Percentiles rank a stretch among this genome's conserved stretches.
These are phyloP conservation scores for Mimachlamys varia DNA, from an alignment of 2,888 invertebrate genomes.

Conservation along the genomic window DNA sequence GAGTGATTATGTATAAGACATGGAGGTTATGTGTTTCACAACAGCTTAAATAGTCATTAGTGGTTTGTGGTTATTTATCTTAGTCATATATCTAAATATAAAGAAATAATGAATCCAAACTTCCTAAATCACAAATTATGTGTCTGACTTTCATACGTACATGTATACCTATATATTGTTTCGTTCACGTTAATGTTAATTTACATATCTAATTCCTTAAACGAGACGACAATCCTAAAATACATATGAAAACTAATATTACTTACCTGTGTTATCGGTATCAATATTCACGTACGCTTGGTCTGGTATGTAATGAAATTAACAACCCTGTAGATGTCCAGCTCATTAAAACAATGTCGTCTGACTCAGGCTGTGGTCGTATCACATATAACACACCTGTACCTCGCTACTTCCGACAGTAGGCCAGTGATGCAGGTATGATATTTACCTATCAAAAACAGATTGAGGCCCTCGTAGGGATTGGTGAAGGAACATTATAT, in stretches of 20 bases:
- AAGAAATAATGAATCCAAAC: no score
- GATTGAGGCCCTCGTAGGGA: neutral
- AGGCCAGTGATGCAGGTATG: constrained; percentile 28
- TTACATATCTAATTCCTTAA: no score
- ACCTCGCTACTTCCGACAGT: neutral
- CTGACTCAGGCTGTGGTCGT: neutral
- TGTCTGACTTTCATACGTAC: no score
- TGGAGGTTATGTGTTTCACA: no score
- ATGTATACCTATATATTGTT: no score
- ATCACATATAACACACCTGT: constrained; percentile 4
- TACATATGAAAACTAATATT: neutral
- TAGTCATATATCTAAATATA: no score
- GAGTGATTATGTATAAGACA: no score
- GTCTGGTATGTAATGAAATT: neutral
- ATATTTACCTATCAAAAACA: neutral
- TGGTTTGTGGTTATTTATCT: no score
- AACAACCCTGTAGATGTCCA: neutral
- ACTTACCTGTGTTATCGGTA: neutral
- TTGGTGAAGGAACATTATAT: neutral
- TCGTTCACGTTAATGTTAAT: no score
- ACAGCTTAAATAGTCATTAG: no score
- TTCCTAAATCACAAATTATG: no score
- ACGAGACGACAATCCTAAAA: no score
- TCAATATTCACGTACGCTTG: neutral
- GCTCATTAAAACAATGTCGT: neutral